Conservation (phyloP, 2,113 vertebrate genomes). For the Climacteris rufus region DNA sequence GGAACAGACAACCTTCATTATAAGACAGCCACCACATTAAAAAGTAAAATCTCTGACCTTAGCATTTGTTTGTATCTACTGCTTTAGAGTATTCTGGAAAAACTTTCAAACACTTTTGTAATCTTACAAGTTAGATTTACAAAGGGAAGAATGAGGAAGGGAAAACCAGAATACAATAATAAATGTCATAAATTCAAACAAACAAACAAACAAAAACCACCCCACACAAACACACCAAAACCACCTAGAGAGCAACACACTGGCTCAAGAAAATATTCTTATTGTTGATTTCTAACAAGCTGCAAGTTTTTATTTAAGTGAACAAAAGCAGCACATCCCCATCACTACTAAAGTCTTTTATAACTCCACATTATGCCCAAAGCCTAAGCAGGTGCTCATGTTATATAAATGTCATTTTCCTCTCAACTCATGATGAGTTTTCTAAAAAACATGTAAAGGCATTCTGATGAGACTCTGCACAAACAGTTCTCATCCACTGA, state of each 20-base stretch:
- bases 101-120: not conserved
- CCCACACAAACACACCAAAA: not conserved
- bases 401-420: not conserved
- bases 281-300: not conserved
- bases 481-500: not conserved
- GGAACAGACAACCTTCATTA: not conserved
- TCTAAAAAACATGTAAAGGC: not conserved
- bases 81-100: not conserved
- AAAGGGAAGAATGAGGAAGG: not conserved
- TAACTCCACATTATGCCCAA: not conserved
- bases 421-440: not conserved
- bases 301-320: not conserved
- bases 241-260: not conserved
- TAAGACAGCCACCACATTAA: not conserved
- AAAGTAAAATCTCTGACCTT: not conserved
- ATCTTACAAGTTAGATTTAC: not conserved
- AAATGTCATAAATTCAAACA: not conserved
- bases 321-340: not conserved
- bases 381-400: not conserved
- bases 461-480: not conserved
- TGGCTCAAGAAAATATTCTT: not conserved
- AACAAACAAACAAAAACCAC: not conserved
- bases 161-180: not conserved
- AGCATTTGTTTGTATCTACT: not conserved
- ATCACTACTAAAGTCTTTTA: not conserved